Conservation (phyloP, 2,113 vertebrate species). For the Corydoras sp. region DNA sequence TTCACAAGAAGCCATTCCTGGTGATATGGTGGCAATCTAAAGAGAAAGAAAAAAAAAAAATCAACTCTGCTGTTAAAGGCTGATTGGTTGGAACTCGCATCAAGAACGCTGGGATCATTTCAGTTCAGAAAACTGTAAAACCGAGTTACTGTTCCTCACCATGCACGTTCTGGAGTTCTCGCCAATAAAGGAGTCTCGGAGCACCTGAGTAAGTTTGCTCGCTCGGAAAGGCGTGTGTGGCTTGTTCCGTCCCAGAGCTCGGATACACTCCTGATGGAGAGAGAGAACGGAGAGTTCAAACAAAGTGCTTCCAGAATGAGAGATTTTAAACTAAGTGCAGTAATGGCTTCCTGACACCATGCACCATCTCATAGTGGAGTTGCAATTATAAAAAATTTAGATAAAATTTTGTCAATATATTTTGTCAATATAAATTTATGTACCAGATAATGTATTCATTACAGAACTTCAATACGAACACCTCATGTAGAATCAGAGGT, state of each 20-base stretch:
- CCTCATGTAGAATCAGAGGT: no score
- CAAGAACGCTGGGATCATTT: not conserved
- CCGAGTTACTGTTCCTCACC: slow-evolving; percentile 63
- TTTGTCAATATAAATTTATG: no score
- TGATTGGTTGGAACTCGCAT: not conserved
- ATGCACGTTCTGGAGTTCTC: slow-evolving; percentile 98
- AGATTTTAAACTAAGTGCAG: no score
- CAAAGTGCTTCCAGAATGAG: not conserved
- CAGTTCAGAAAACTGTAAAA: not conserved
- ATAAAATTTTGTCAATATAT: no score
- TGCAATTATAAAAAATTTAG: no score
- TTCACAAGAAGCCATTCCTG: slow-evolving; percentile 97
- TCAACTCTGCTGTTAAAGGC: no score
- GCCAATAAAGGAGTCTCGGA: slow-evolving; percentile 96
- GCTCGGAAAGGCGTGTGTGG: slow-evolving; percentile 96
- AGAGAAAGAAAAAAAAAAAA: not conserved
- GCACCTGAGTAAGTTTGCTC: slow-evolving; percentile 98
- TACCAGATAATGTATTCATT: no score
- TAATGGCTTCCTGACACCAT: no score
- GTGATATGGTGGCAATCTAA: slow-evolving; percentile 96
- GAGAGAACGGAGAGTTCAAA: slow-evolving; percentile 4
- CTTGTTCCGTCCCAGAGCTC: slow-evolving; percentile 94
- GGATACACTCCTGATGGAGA: slow-evolving; percentile 85
- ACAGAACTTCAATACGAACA: no score
- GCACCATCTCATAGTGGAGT: no score